Base-by-base conservation (phyloP, 2,888 invertebrate genomes). In the Pherbina coryleti region DNA sequence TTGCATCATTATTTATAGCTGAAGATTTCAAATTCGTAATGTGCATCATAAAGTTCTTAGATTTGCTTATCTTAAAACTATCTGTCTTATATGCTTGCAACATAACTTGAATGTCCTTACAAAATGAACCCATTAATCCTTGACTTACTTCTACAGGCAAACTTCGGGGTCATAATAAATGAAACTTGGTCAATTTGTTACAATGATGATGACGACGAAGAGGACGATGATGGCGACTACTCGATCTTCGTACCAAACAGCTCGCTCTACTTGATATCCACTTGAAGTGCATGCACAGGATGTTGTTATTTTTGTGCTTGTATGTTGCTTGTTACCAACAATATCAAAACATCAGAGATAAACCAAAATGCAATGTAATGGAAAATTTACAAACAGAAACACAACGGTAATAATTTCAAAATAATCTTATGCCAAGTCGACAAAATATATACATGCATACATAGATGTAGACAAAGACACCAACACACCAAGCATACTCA, bases 361-460 rank as follows among this genome's bases (percentile, higher is more conserved):
- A 44, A 22, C 28, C 60, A 25, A 60, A 57, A 14, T 44, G 34
- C 72, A 73, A 60, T 73, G 25, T 60, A 57, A 53, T 71, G 17
- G 31, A 53, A 53, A 71, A 53, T 31, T 19, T 57, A 72, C 17
- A 57, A 37, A 31, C 22, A 62, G 37, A 73, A 34, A 57, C 44
- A 62, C 49, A 72, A 44, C 25, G 11, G 17, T 60, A 72, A 60
- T 72, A 72, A 72, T 57, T 60, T 60, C 7, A 37, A 60, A 60
- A 62, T 73, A 62, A 73, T 73, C 72, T 22, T 44, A 44, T 60
- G 72, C 57, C 72, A 73, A 37, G 17, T 62, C 17, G 62, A 25
- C 73, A 60, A 62, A 44, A 57, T n/a, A 67, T 8, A 67, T 17
- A 28, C 8, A 57, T 31, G 34, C 70, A 28, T 11, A 31, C 19